phyloP scores from a whole-genome alignment of 2,113 vertebrate genomes.

The Pogonocichla stellata region DNA sequence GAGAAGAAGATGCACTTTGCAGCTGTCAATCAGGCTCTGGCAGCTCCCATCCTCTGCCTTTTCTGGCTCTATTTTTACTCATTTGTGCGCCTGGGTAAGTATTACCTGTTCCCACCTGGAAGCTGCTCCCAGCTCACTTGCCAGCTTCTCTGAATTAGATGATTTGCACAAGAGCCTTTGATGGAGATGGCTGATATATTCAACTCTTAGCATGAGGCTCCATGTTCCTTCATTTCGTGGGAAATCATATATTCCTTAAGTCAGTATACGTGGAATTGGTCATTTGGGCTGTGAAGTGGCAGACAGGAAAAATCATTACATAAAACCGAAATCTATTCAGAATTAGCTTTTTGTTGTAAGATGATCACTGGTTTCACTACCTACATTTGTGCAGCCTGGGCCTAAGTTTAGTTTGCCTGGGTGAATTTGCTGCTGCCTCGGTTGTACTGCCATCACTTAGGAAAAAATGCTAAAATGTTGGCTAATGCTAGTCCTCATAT shows the following conservation, averaged over 20 bases:
- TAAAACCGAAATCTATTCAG: neutral
- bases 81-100: conserved; percentile 85
- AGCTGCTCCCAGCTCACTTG: neutral
- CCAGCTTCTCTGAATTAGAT: neutral
- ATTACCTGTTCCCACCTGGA: neutral
- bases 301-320: neutral
- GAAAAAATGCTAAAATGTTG: neutral
- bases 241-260: neutral
- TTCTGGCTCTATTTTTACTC: conserved; percentile 97
- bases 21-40: conserved; percentile 91
- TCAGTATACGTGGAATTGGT: neutral
- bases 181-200: neutral
- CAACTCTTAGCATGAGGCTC: neutral
- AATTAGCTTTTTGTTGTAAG: neutral
- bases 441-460: neutral
- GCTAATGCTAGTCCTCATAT: neutral
- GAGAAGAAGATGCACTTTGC: conserved; percentile 87
- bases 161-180: neutral
- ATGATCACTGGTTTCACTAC: neutral
- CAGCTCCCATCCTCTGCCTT: conserved; percentile 93
- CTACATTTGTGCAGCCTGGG: neutral
- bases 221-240: neutral
- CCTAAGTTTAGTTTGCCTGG: neutral
- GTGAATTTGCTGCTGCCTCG: neutral
- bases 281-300: neutral